These are phyloP conservation scores for Petaurus breviceps DNA, from an alignment of 2,113 vertebrate species.

Conservation along the genomic window DNA sequence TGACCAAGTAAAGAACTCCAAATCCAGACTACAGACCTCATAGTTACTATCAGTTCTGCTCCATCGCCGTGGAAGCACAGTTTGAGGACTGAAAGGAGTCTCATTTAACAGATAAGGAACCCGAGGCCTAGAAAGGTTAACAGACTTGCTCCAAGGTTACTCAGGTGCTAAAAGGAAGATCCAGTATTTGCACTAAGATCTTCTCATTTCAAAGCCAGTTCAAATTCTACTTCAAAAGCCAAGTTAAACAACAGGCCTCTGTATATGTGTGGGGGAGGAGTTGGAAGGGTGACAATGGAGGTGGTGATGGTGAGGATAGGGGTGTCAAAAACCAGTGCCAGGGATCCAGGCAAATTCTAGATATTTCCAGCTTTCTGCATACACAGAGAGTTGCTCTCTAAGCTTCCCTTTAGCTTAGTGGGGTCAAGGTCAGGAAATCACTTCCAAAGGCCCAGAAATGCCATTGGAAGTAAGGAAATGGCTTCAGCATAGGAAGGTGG, in stretches of 20 bases:
- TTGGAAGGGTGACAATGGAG: neutral
- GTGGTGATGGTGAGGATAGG: neutral
- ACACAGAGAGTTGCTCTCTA: neutral
- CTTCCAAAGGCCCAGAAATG: neutral
- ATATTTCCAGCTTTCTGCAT: neutral
- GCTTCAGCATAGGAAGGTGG: neutral
- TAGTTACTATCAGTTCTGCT: neutral
- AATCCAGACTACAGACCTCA: neutral
- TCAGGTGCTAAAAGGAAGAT: too few relatives aligned
- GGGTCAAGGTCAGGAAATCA: neutral
- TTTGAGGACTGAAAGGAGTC: neutral
- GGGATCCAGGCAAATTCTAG: neutral
- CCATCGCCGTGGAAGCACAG: neutral
- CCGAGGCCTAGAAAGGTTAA: too few relatives aligned
- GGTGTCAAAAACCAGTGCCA: neutral
- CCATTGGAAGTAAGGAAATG: neutral
- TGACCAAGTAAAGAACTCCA: neutral
- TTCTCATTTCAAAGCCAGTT: too few relatives aligned
- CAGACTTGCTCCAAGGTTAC: too few relatives aligned
- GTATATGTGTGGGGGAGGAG: neutral
- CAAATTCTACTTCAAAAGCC: too few relatives aligned
- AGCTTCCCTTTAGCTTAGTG: neutral
- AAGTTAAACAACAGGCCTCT: too few relatives aligned
- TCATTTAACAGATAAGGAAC: neutral
- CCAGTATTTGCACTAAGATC: too few relatives aligned